A percentile compares a stretch with the other conserved stretches of the same genome.
Conservation (phyloP, 2,113 vertebrate species). For the Osmerus mordax region DNA sequence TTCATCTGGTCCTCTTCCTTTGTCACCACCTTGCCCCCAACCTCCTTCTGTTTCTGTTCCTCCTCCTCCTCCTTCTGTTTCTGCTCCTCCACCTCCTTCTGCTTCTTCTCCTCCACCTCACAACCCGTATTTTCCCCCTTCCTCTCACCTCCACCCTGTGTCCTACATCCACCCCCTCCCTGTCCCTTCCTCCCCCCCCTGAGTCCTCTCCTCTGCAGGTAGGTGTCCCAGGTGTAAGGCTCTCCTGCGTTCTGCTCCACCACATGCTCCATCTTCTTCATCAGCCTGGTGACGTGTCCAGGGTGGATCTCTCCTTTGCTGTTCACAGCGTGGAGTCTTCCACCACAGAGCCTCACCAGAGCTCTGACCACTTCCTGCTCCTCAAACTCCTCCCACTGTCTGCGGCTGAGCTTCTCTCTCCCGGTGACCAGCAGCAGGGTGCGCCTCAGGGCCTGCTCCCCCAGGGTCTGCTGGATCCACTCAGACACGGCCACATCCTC, state of each 20-base stretch:
- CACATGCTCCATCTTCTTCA: conserved; percentile 25
- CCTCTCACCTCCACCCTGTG: too few species aligned
- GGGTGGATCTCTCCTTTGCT: background rate
- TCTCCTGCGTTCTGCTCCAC: background rate
- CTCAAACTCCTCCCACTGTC: background rate
- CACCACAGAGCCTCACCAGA: background rate
- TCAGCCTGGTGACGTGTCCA: conserved; percentile 19
- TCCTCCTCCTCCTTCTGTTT: too few species aligned
- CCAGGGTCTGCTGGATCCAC: conserved; percentile 17
- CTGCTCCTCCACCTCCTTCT: too few species aligned
- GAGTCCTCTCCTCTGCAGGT: too few species aligned
- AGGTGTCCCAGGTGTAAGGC: too few species aligned
- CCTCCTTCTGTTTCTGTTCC: too few species aligned
- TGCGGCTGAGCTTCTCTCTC: conserved; percentile 23
- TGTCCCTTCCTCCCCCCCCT: too few species aligned
- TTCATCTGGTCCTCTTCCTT: too few species aligned
- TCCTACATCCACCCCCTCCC: too few species aligned
- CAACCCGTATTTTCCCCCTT: too few species aligned
- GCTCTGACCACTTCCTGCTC: background rate
- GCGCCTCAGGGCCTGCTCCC: conserved; percentile 17
- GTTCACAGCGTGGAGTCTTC: background rate
- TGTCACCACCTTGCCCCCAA: too few species aligned
- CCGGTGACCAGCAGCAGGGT: conserved; percentile 35
- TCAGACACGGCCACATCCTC: background rate
- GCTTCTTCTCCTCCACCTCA: too few species aligned